Evolutionary conservation across 1,140 invertebrate species (phyloP).

Genomic region (Aphelenchoides besseyi): DNA sequence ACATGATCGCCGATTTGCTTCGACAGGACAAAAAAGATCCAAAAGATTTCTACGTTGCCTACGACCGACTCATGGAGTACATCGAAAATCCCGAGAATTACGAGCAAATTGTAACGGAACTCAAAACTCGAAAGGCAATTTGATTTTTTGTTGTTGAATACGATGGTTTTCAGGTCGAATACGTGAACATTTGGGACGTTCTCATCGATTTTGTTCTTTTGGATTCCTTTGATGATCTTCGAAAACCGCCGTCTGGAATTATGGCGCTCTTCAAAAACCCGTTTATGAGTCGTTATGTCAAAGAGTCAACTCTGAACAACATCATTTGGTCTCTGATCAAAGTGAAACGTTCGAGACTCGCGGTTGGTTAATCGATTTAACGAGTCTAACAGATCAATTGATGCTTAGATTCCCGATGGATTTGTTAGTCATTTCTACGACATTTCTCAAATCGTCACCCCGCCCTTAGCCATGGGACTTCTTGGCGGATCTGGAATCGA

Average conservation of each 20-base stretch:
- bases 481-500: conserved; percentile 43
- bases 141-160: conserved; percentile 27
- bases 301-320: conserved; percentile 47
- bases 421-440: conserved; percentile 51
- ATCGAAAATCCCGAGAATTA: conserved; percentile 40
- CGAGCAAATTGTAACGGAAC: conserved; percentile 30
- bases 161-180: conserved; percentile 34
- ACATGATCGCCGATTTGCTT: conserved; percentile 43
- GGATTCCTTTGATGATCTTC: conserved; percentile 42
- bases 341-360: conserved; percentile 31
- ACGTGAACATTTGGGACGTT: conserved; percentile 48
- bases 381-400: neutral
- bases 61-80: conserved; percentile 47
- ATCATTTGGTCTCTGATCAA: conserved; percentile 49
- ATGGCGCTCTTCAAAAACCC: conserved; percentile 38
- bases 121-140: conserved; percentile 32
- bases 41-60: conserved; percentile 43
- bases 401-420: conserved; percentile 37
- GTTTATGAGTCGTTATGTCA: conserved; percentile 37
- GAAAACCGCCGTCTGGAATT: conserved; percentile 49
- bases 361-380: neutral
- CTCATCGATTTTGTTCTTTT: conserved; percentile 47
- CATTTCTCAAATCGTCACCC: conserved; percentile 44
- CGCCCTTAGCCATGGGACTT: conserved; percentile 42
- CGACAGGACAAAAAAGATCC: conserved; percentile 49